Percentiles rank a stretch among this genome's conserved stretches.
Conservation (phyloP, 2,888 invertebrate genomes). For the Tenthredo livida region DNA sequence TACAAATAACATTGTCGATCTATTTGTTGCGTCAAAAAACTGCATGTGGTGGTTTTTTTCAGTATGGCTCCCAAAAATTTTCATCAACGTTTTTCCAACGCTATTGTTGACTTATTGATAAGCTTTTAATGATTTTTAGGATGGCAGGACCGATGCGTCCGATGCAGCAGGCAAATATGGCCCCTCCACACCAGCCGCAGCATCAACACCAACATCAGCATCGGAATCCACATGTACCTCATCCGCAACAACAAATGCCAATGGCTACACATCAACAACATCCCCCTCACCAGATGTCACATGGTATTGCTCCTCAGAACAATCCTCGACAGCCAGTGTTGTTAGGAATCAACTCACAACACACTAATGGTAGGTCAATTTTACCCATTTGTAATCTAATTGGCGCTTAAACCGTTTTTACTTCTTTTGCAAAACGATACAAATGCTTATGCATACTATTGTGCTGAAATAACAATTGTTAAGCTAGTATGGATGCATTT, state of each 20-base stretch:
- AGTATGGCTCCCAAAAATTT: background rate
- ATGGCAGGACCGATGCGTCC: conserved; percentile 76
- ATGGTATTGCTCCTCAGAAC: conserved; percentile 72
- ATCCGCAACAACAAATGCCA: conserved; percentile 75
- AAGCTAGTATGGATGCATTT: background rate
- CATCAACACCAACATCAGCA: conserved; percentile 73
- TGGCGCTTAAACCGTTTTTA: background rate
- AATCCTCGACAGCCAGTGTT: conserved; percentile 78
- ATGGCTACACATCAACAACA: conserved; percentile 73
- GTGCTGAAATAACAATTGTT: background rate
- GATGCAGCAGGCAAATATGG: conserved; percentile 76
- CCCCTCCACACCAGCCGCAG: conserved; percentile 74
- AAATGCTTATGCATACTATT: background rate
- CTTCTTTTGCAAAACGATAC: background rate
- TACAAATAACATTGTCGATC: background rate
- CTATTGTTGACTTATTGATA: background rate
- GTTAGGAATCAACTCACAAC: conserved; percentile 79
- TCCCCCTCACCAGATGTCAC: conserved; percentile 73
- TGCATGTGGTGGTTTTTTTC: background rate
- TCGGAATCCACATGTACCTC: conserved; percentile 69
- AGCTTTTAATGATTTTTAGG: conserved; percentile 59
- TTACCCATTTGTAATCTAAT: background rate
- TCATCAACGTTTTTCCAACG: background rate
- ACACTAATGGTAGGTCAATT: conserved; percentile 67
- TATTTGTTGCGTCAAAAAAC: background rate